phyloP scores from a whole-genome alignment of 1,140 invertebrate species.

The Sycophila sp. region DNA sequence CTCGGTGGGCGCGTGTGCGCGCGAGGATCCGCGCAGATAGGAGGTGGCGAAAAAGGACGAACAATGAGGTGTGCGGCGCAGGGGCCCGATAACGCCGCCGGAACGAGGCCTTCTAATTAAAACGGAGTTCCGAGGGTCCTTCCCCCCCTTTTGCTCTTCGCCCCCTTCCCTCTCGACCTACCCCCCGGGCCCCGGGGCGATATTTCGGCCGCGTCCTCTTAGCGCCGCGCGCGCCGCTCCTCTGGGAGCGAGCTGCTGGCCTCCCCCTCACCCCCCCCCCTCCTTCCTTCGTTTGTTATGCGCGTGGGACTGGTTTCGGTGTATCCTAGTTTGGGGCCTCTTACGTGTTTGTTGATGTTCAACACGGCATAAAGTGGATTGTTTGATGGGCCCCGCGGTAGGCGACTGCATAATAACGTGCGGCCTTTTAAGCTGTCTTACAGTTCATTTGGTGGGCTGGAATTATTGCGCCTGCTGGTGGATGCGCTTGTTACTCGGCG shows the following conservation, averaged over 20 bases:
- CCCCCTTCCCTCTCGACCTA: conserved; percentile 1
- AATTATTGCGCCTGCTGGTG: too few relatives aligned
- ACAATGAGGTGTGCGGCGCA: conserved; percentile 11
- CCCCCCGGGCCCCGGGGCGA: conserved; percentile 3
- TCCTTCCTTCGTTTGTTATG: conserved; percentile 27
- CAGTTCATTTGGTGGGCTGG: too few relatives aligned
- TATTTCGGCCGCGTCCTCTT: conserved; percentile 14
- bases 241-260: not conserved
- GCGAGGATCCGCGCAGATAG: conserved; percentile 26
- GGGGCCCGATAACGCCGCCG: conserved; percentile 47
- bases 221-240: conserved; percentile 19
- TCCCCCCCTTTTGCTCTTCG: not conserved
- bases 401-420: too few relatives aligned
- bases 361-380: conserved; percentile 34
- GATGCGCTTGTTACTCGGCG: too few relatives aligned
- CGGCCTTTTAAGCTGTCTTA: too few relatives aligned
- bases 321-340: conserved; percentile 4
- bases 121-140: conserved; percentile 45
- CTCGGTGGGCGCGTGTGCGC: conserved; percentile 37
- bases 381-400: conserved; percentile 17
- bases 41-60: conserved; percentile 28
- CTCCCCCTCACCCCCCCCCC: too few relatives aligned
- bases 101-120: conserved; percentile 55
- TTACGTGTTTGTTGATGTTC: conserved; percentile 35
- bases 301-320: conserved; percentile 32